A percentile compares a stretch with the other conserved stretches of the same genome.
Evolutionary conservation across 2,888 invertebrate species (phyloP).

Genomic region (Perdita meconis): DNA sequence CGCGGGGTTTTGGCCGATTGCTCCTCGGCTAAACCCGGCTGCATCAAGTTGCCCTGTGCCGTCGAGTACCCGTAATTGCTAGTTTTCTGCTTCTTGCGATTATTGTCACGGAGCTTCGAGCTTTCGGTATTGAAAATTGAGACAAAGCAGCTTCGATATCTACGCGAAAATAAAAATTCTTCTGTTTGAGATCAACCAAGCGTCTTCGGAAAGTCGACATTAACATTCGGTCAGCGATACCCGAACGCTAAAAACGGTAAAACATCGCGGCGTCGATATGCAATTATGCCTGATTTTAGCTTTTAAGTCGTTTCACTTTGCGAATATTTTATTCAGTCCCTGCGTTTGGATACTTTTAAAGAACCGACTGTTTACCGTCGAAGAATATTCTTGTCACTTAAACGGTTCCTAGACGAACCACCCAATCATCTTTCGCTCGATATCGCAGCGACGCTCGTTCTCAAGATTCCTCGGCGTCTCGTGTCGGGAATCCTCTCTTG

Average conservation of each 20-base stretch:
- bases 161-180: no score
- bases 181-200: no score
- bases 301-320: no score
- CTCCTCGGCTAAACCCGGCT: not conserved
- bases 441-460: no score
- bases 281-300: conserved; percentile 49
- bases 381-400: not conserved
- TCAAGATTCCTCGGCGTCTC: not conserved
- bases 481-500: conserved; percentile 2
- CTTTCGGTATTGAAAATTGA: no score
- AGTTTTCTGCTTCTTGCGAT: not conserved
- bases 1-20: not conserved
- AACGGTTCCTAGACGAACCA: no score
- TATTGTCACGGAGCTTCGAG: no score
- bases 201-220: no score
- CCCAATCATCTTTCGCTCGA: not conserved
- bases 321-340: no score
- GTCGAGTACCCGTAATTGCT: not conserved
- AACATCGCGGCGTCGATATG: conserved; percentile 42
- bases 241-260: conserved; percentile 22
- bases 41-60: not conserved
- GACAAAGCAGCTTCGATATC: no score
- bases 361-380: not conserved
- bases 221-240: not conserved
- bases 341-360: not conserved